Evolutionary conservation across 1,140 invertebrate genomes (phyloP), one percentile per base, ranked within the genome.

Genomic region (Anoplophora glabripennis): DNA sequence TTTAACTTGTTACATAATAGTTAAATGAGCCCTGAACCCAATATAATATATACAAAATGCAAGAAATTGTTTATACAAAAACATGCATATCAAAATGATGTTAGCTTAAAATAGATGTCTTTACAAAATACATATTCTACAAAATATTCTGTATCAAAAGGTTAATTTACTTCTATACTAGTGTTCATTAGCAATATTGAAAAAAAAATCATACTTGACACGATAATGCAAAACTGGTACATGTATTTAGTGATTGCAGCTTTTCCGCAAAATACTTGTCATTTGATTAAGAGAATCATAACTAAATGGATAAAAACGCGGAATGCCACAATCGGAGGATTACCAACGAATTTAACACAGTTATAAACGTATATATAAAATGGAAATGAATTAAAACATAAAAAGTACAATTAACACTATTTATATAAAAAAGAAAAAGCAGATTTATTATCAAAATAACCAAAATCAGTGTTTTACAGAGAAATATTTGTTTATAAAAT

Each of bases 51-150:
- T 65, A 65, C 63, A 65, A 64, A 64, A 59, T 64, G 58, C 63
- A 57, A 41, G 53, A 57, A 57, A 15, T 57, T 53, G 36, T 61
- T 65, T 65, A 61, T 65, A 65, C 63, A 67, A 65, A 65, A 67
- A 67, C 57, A 62, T 65, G 63, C 63, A 65, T 64, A 64, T 64
- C 54, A 61, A 61, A 64, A 65, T 53, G 49, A 59, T 47, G 55
- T 48, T 61, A 57, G 59, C 54, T 54, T 65, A 65, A 65, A 51
- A 58, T 65, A 65, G 59, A 58, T 45, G 57, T 58, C 45, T 67
- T 67, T 65, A 67, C 63, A 67, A 64, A 67, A 62, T 49, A 59
- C 53, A 57, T 67, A 64, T 62, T 67, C 63, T 67, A 67, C 65
- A 67, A 67, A 67, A 64, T 64, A 64, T 61, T 53, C 33, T 37